Base-by-base conservation (phyloP, 2,113 vertebrate genomes). In the Protobothrops flavoviridis region DNA sequence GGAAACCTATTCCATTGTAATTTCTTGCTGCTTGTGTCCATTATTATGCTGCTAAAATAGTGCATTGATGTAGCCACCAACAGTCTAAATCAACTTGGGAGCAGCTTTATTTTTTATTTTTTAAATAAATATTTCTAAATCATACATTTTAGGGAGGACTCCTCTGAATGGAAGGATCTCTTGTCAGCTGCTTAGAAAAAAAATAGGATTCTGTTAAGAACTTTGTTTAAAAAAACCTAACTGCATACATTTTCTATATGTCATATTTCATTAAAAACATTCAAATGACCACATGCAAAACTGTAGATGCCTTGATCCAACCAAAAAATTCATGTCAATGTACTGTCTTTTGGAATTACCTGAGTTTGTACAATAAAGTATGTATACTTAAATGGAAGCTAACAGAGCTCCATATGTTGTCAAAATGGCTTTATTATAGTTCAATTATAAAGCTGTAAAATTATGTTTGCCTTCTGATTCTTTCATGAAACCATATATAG, bases 201-300 rank as follows among this genome's bases (percentile, higher is more conserved):
- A 81, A 81, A 43, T 9, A 43, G 33, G 17, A 81, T 81, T 81
- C 74, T 81, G 33, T 81, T 81, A 81, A 81, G 6, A 81, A 81
- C 33, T 81, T 81, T 81, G 64, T 43, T 33, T 8, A 1, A 61
- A 87, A 50, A 86, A 86, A 23, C 21, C 3, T 26, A 33, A 10
- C 43, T 91, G 90, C 23, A 91, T 55, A 52, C 61, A 0, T 86
- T 6, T 93, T 93, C 11, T 91, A 50, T 7, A 45, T 5, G 55
- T 69, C 0, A 91, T 8, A 33, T 94, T 90, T 91, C 29, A 56
- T 43, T 92, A 56, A 50, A 94, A 93, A 92, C 9, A 10, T 94
- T 94, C 50, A 59, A 43, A 2, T 59, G 5, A 5, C 59, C 48
- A 1, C 26, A 17, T 85, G 20, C 87, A 86, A 74, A 87, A 59